A percentile compares a stretch with the other conserved stretches of the same genome.
Evolutionary conservation across 1,140 invertebrate species (phyloP).

Genomic region (Tetraneura akinire): DNA sequence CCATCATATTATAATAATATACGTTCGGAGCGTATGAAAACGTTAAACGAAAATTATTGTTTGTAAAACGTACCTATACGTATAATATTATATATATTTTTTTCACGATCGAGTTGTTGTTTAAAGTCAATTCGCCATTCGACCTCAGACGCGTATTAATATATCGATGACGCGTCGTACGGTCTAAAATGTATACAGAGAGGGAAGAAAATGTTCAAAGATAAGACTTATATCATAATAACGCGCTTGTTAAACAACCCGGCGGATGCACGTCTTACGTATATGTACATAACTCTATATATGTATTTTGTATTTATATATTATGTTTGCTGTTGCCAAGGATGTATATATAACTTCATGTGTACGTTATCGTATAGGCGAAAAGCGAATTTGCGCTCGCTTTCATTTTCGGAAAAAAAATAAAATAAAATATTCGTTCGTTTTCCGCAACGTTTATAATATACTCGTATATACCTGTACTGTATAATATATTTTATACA

Average conservation of each 20-base stretch:
- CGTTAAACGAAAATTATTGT: neutral
- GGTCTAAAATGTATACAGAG: neutral
- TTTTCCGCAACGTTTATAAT: neutral
- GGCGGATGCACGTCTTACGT: too few relatives aligned
- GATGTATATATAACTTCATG: too few relatives aligned
- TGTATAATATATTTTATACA: too few relatives aligned
- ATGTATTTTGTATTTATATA: too few relatives aligned
- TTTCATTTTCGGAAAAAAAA: neutral
- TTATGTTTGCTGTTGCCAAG: too few relatives aligned
- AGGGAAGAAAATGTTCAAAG: neutral
- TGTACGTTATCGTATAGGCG: too few relatives aligned
- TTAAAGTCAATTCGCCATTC: neutral
- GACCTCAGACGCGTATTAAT: neutral
- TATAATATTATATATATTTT: too few relatives aligned
- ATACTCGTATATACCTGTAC: too few relatives aligned
- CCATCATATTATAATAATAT: too few relatives aligned
- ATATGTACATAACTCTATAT: too few relatives aligned
- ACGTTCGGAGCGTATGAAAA: slow-evolving; percentile 10
- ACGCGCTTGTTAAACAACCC: neutral
- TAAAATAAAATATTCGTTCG: slow-evolving; percentile 12
- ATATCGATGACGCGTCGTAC: neutral
- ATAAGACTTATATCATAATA: too few relatives aligned
- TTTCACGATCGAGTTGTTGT: neutral
- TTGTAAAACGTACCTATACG: too few relatives aligned
- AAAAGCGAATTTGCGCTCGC: neutral